Base-by-base conservation (phyloP, 2,888 invertebrate species). In the Noctua janthe region DNA sequence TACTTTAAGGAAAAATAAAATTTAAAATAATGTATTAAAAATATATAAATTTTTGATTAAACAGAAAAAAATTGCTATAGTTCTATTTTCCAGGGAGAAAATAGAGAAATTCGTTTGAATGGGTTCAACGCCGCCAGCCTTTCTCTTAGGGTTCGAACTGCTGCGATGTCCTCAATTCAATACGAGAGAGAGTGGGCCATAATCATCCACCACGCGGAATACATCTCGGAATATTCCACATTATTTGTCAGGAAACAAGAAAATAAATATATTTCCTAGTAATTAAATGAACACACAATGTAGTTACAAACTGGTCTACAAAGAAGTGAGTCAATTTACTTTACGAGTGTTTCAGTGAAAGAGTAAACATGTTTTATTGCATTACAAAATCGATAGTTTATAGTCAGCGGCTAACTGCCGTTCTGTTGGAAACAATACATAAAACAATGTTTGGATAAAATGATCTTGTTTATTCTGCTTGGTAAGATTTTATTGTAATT, bases 391-490 rank as follows among this genome's bases (percentile, higher is more conserved):
- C 69, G 64, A 87, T 78, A 75, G 54, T 35, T 69, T 71, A 69
- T 78, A 83, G 70, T 73, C 66, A 43, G 35, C 39, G 69, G 74
- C 71, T 78, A 51, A 69, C 64, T 74, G 78, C 67, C 67, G 64
- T 49, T 70, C 66, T 47, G 70, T 67, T 75, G 23, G n/a, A 7
- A 80, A 77, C 47, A 74, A 82, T 72, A 67, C 49, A 73, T 47
- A 59, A 76, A 89, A 90, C 84, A 86, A 82, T 83, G 87, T 84
- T 78, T 43, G 59, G 73, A 78, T 87, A 92, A 91, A 89, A 92
- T 92, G 93, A 80, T 84, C 80, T 79, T 91, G 78, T 83, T 88
- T 78, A 80, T 91, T 83, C 79, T 92, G 70, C 56, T 92, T 66
- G 90, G 93, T 92, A 74, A 92, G 90, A 77, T 77, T 64, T 73